A percentile compares a stretch with the other conserved stretches of the same genome.
Evolutionary conservation across 2,888 invertebrate species (phyloP).

Genomic region (Apantesis nais): DNA sequence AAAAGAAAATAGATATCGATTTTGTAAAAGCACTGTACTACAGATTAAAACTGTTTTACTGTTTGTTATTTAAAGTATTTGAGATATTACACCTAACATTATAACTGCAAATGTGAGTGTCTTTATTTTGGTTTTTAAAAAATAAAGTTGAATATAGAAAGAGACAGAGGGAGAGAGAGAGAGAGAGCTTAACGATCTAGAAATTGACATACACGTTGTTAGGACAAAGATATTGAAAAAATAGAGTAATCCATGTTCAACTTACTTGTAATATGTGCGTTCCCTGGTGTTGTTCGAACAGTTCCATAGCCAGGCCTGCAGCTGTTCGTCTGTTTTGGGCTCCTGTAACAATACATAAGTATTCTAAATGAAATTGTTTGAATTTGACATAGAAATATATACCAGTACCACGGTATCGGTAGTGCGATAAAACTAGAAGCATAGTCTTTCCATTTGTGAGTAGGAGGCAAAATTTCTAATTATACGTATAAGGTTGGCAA

Average conservation of each 20-base stretch:
- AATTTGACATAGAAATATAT: not conserved
- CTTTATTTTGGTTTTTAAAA: too few relatives aligned
- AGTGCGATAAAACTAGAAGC: not conserved
- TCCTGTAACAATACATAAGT: conserved; percentile 87
- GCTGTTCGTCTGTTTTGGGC: conserved; percentile 90
- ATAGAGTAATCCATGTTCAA: not conserved
- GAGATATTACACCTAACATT: too few relatives aligned
- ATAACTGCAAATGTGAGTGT: too few relatives aligned
- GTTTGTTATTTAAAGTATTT: too few relatives aligned
- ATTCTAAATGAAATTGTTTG: not conserved
- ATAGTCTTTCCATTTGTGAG: not conserved
- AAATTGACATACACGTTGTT: not conserved
- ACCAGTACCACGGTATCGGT: not conserved
- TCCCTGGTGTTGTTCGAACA: conserved; percentile 98
- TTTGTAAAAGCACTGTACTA: too few relatives aligned
- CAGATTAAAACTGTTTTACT: not conserved
- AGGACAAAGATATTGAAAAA: not conserved
- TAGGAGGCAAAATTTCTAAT: not conserved
- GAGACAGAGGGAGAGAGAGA: too few relatives aligned
- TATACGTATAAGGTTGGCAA: not conserved
- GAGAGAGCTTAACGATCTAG: not conserved
- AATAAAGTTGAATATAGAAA: too few relatives aligned
- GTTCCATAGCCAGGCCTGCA: conserved; percentile 91
- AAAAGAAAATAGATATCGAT: not conserved
- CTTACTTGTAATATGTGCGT: conserved; percentile 98